Evolutionary conservation across 2,797 vertebrate genomes (phyloP).

Genomic region (Siniperca scherzeri): DNA sequence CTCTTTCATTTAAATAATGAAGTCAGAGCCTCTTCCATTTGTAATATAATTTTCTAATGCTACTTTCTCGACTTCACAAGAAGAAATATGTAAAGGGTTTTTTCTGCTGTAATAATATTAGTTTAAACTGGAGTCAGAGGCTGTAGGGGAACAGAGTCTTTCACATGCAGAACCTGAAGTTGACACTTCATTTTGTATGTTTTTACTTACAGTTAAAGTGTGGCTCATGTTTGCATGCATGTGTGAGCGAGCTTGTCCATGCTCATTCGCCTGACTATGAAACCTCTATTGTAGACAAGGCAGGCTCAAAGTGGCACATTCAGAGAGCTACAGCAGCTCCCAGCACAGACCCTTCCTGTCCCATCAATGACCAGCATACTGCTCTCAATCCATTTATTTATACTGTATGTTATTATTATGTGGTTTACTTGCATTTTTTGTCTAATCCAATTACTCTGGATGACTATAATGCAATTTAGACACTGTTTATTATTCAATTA

Average conservation of each 20-base stretch:
- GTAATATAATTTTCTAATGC: constrained; percentile 16
- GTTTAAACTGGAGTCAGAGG: constrained; percentile 16
- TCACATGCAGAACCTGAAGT: constrained; percentile 9
- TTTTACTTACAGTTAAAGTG: constrained; percentile 46
- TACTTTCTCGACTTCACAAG: constrained; percentile 2
- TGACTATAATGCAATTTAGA: constrained; percentile 84
- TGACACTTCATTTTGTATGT: constrained; percentile 35
- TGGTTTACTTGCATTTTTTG: constrained; percentile 77
- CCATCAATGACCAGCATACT: constrained; percentile 79
- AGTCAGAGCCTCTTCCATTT: constrained; percentile 36
- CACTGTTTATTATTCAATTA: constrained; percentile 86
- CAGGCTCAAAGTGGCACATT: constrained; percentile 55
- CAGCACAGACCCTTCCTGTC: constrained; percentile 74
- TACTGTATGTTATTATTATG: constrained; percentile 80
- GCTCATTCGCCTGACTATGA: constrained; percentile 37
- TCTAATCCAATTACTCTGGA: constrained; percentile 80
- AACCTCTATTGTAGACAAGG: constrained; percentile 40
- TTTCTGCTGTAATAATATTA: constrained; percentile 28
- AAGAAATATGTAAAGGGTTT: constrained; percentile 13
- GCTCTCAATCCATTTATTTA: constrained; percentile 86
- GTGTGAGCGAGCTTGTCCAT: constrained; percentile 36
- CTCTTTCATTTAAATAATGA: constrained; percentile 40
- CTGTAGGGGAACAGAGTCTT: constrained; percentile 4
- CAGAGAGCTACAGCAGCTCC: constrained; percentile 38
- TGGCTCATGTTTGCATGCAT: constrained; percentile 27